These are phyloP conservation scores for Gobiocypris rarus DNA, from an alignment of 2,113 vertebrate species.

Conservation along the genomic window DNA sequence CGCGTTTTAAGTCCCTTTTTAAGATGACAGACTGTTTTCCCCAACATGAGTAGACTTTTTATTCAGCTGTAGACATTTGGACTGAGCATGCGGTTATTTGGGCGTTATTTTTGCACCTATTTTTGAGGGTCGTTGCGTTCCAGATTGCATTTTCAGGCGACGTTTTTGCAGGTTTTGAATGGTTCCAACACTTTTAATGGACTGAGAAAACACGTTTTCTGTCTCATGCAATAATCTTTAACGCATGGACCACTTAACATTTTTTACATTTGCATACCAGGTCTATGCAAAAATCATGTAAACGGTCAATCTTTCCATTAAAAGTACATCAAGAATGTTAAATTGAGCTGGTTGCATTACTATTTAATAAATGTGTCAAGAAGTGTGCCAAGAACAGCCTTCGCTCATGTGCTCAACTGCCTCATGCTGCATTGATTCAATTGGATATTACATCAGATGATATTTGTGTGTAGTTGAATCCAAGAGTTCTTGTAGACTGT, in stretches of 20 bases:
- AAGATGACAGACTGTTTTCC: constrained; percentile 38
- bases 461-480: background rate
- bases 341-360: constrained; percentile 24
- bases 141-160: constrained; percentile 36
- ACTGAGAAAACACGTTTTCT: constrained; percentile 41
- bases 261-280: background rate
- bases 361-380: constrained; percentile 27
- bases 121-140: constrained; percentile 43
- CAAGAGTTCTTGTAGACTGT: background rate
- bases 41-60: constrained; percentile 33
- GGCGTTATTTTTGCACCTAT: constrained; percentile 37
- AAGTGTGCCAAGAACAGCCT: background rate
- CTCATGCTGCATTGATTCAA: background rate
- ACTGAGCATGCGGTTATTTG: constrained; percentile 7
- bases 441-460: background rate
- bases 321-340: constrained; percentile 23
- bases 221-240: background rate
- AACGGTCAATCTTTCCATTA: constrained; percentile 34
- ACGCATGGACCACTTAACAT: constrained; percentile 26
- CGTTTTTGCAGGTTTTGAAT: constrained; percentile 47
- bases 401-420: no score
- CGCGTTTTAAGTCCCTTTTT: constrained; percentile 56
- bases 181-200: constrained; percentile 40
- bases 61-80: constrained; percentile 37
- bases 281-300: constrained; percentile 7